Base-by-base conservation (phyloP, 2,888 invertebrate species). In the Sclerodermus sp. region DNA sequence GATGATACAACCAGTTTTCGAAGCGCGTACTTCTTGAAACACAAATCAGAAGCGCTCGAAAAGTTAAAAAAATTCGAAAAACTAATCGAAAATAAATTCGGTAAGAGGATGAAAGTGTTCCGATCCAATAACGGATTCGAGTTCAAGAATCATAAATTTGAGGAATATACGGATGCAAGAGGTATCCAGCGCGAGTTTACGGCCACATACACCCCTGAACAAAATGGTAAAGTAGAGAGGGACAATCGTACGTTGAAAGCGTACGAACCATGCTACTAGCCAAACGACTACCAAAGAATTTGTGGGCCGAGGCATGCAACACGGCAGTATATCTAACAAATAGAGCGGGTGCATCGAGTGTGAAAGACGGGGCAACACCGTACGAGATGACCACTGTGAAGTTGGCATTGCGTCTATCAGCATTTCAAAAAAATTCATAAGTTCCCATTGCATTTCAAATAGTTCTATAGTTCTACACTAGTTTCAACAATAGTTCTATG, bases 201-300 rank as follows among this genome's bases (percentile, higher is more conserved):
- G 18, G 47, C 63, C 2, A 50, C 61, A 8, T 55, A 63, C 41
- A 60, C 48, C 48, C 66, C 65, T 5, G 55, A 69, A 39, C 62
- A 62, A 17, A 64, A 64, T 45, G 67, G 67, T 4, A 52, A 55
- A 41, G 51, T 60, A 6, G 64, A 69, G 41, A 49, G 65, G n/a
- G 55, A 62, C 13, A 68, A 67, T 13, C 23, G 65, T 16, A 66
- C 66, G 8, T 34, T 69, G 66, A 70, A 23, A 66, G 62, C 45
- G 58, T 60, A 5, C 51, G 68, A 32, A 56, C 63, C 17, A 52
- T 52, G 49, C 17, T 52, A 5, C 10, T 45, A 4, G 31, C 31
- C n/a, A 45, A 17, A 1, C 13, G 10, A 5, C 36, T 49, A 6
- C 8, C 13, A 4, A 1, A 30, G 2, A 29, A 29, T 14, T 16